A percentile compares a stretch with the other conserved stretches of the same genome.
Conservation (phyloP, 2,797 vertebrate genomes). For the Danio aesculapii region DNA sequence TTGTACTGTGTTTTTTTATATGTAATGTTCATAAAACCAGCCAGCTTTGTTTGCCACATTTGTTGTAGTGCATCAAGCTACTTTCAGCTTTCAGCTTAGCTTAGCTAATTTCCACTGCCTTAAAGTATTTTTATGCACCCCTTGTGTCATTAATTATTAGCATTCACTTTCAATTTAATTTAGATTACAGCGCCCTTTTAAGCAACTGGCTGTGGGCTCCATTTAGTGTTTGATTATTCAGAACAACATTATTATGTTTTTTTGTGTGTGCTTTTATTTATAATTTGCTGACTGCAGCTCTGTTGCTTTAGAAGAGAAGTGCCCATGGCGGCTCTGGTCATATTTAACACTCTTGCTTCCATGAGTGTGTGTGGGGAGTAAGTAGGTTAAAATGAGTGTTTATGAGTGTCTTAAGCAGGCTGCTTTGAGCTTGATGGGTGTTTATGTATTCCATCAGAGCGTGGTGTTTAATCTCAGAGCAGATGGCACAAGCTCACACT, state of each 20-base stretch:
- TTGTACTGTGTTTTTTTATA: background rate
- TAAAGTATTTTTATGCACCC: background rate
- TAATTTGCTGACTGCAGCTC: background rate
- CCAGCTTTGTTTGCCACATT: background rate
- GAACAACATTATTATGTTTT: constrained; percentile 9
- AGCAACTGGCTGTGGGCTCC: constrained; percentile 1
- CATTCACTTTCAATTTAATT: constrained; percentile 14
- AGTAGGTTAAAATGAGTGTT: constrained; percentile 39
- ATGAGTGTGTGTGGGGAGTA: background rate
- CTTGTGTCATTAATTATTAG: constrained; percentile 8
- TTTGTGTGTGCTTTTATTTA: constrained; percentile 9
- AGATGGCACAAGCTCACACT: constrained; percentile 45
- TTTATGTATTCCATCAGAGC: constrained; percentile 50
- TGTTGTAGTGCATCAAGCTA: background rate
- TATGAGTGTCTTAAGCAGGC: constrained; percentile 49
- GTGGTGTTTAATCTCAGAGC: constrained; percentile 49
- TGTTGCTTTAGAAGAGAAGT: constrained; percentile 5
- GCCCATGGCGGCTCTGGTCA: background rate
- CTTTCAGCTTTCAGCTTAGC: background rate
- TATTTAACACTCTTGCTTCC: constrained; percentile 3
- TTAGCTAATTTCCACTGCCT: background rate
- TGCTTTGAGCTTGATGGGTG: constrained; percentile 49
- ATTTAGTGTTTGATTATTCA: constrained; percentile 26
- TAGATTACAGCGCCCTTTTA: background rate
- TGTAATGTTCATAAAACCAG: background rate